Evolutionary conservation across 2,797 vertebrate species (phyloP), one percentile per base, ranked within the genome.

Genomic region (Chelmon rostratus): DNA sequence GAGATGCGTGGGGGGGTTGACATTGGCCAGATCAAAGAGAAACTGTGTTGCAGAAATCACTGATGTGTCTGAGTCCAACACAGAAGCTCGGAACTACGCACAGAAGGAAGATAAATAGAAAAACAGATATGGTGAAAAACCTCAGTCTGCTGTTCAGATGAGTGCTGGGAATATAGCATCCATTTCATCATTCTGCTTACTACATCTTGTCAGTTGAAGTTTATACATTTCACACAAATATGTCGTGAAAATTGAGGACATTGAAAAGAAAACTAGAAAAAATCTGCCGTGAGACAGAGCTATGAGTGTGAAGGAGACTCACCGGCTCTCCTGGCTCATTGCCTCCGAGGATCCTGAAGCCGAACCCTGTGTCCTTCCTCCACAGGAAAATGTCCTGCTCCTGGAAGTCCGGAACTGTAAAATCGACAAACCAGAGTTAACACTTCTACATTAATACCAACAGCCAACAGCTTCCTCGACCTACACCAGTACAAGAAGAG

Each of bases 381-480:
- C 98, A 99, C 86, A 99, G 97, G 96, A 99, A 99, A 90, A 99
- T 99, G 94, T 99, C 98, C 92, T 99, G 98, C 90, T 99, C 98
- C 92, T 99, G 98, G 93, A 97, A 98, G 94, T 99, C 98, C 93
- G 98, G 98, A 95, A 98, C 98, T 99, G 89, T 61, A 90, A 93
- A 82, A 87, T 80, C 78, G 78, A 87, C 35, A 83, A 49, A 54
- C 31, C 19, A 37, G 52, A 11, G 57, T 87, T 42, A 82, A 66
- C n/a, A 65, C 66, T 65, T 65, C 28, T 53, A 68, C 46, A 59
- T 42, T 38, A 8, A 57, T n/a, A 61, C 69, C 7, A 46, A 57
- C 16, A 63, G 58, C 18, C 42, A 37, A 31, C 54, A 68, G 38
- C 42, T 70, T 42, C 15, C 58, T 68, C 31, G 23, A 21, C 38